A percentile compares a stretch with the other conserved stretches of the same genome.
Conservation (phyloP, 2,797 vertebrate genomes). For the Denticeps clupeoides region DNA sequence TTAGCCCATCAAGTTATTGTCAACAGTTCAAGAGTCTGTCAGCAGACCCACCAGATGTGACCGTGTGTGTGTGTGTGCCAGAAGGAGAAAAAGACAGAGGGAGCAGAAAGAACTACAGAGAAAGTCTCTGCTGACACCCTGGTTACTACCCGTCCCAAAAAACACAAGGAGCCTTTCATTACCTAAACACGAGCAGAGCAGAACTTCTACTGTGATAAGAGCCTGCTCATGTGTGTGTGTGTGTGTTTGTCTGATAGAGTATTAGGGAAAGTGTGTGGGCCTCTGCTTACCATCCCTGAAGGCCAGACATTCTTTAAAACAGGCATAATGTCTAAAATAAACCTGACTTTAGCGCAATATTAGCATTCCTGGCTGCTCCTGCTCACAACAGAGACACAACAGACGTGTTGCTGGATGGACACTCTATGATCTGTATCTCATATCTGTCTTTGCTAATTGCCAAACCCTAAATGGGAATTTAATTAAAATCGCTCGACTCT, state of each 20-base stretch:
- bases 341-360: not conserved
- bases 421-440: not conserved
- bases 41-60: conserved; percentile 39
- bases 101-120: not conserved
- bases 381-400: not conserved
- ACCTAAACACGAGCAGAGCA: too few species aligned
- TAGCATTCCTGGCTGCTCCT: not conserved
- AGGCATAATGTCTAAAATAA: not conserved
- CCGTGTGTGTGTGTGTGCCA: conserved; percentile 5
- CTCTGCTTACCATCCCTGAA: too few species aligned
- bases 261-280: conserved; percentile 9
- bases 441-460: not conserved
- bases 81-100: not conserved
- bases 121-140: too few species aligned
- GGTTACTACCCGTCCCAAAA: too few species aligned
- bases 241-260: conserved; percentile 16
- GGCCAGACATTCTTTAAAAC: conserved; percentile 1
- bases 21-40: conserved; percentile 66
- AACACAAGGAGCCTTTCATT: too few species aligned
- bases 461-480: conserved; percentile 1
- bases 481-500: conserved; percentile 1
- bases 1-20: conserved; percentile 68
- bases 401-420: not conserved
- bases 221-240: conserved; percentile 20
- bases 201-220: too few species aligned